Base-by-base conservation (phyloP, 1,140 invertebrate species). In the Luehdorfia chinensis region DNA sequence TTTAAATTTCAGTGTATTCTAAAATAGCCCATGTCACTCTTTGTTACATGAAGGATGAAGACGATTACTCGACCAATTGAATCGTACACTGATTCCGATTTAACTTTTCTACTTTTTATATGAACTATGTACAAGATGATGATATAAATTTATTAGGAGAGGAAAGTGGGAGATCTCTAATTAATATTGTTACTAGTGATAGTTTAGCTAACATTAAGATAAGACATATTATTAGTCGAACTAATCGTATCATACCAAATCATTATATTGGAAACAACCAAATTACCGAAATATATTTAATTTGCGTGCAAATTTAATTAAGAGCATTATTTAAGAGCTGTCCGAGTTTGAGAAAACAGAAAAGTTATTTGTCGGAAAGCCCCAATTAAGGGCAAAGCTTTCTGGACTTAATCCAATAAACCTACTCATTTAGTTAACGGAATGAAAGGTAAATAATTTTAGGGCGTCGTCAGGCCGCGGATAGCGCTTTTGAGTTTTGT, bases 331-430 rank as follows among this genome's bases (percentile, higher is more conserved):
- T 80, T 75, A 75, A 75, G 75, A 73, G 69, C 74, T 78, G 68
- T 78, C 70, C 67, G 73, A 80, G 75, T 80, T 84, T 80, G 72
- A 80, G 75, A 75, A 78, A 80, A 84, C 75, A 80, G 71, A 79
- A 80, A 83, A 83, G 75, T 79, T 83, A 85, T 85, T 83, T 80
- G 75, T 74, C 61, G 75, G 76, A 77, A 77, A 83, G 76, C 80
- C 71, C 78, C 76, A 85, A 83, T 83, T 85, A 85, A 83, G 81
- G 81, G 73, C 73, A 72, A 85, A 81, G 78, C 81, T 79, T 81
- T 83, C 73, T 85, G 76, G 71, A 80, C 78, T 77, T 85, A 83
- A 85, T 85, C 78, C 81, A 83, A 85, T 85, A 85, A 85, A 85
- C 75, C 78, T 85, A 83, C 81, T 85, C 81, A 83, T 85, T 85